Evolutionary conservation across 2,113 vertebrate genomes (phyloP), one percentile per base, ranked within the genome.

Genomic region (Ondatra zibethicus): DNA sequence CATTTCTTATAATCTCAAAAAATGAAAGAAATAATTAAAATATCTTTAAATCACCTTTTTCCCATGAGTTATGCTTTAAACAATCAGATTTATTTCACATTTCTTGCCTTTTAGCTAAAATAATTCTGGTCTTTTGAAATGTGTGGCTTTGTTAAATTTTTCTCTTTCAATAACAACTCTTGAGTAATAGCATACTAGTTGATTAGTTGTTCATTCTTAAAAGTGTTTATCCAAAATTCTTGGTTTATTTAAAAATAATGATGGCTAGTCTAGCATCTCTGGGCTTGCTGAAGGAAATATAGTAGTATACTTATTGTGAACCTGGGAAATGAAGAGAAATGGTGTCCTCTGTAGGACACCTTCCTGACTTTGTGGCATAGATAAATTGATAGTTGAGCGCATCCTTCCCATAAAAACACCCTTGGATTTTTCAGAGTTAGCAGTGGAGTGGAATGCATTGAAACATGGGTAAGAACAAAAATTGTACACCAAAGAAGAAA

Each of bases 241-340:
- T 45, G 68, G 68, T 92, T 92, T 89, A 3, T 94, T 92, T 96
- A 39, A 72, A 81, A 95, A 90, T 72, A n/a, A 92, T 96, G 92
- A 96, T 95, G 89, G 50, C 65, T 94, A 45, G 47, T 96, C 98
- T 68, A 91, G 76, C 19, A 65, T 96, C 95, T 93, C 84, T 96
- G 94, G 95, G 96, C 96, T 97, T 98, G 94, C 96, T 97, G 97
- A 96, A 98, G 95, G 97, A 98, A 98, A 98, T 97, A 89, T 96
- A 89, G 80, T 13, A 0, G 4, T 97, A 97, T 98, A 97, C 98
- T 98, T 98, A 96, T 96, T 98, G 92, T 98, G 98, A 98, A 98
- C 98, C 97, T 97, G 70, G 76, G 87, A 97, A 98, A 98, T 98
- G 95, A 98, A 98, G 98, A 98, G 95, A 98, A 97, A 98, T 98